Evolutionary conservation across 1,140 invertebrate species (phyloP).

Genomic region (Musca vetustissima): DNA sequence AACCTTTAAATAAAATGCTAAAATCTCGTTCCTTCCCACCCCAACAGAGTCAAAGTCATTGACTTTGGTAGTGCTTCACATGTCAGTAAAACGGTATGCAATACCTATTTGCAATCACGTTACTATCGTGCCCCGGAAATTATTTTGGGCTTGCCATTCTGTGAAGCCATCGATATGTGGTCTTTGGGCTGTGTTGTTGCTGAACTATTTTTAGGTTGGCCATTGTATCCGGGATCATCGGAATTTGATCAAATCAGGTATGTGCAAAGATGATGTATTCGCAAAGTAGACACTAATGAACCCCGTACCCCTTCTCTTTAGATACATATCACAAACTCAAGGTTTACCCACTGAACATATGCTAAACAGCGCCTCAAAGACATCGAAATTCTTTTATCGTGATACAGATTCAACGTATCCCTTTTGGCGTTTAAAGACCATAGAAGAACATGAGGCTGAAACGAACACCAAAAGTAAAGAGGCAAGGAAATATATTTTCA

Average conservation of each 20-base stretch:
- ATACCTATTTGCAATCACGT: conserved; percentile 98
- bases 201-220: conserved; percentile 99
- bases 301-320: background rate
- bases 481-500: conserved; percentile 99
- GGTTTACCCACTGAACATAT: conserved; percentile 97
- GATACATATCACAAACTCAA: conserved; percentile 70
- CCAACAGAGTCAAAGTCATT: conserved; percentile 92
- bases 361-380: conserved; percentile 98
- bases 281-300: no score
- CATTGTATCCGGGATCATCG: conserved; percentile 97
- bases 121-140: conserved; percentile 99
- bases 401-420: conserved; percentile 96
- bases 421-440: conserved; percentile 96
- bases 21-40: no score
- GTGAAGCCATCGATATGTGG: conserved; percentile 99
- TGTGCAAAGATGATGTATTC: background rate
- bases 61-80: conserved; percentile 99
- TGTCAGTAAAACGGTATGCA: conserved; percentile 98
- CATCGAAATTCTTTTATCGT: conserved; percentile 97
- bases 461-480: conserved; percentile 99
- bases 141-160: conserved; percentile 96
- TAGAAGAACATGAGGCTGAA: conserved; percentile 97
- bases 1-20: no score
- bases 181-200: conserved; percentile 99
- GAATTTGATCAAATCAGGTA: conserved; percentile 99